Base-by-base conservation (phyloP, 1,140 invertebrate genomes). In the Drosophila funebris region DNA sequence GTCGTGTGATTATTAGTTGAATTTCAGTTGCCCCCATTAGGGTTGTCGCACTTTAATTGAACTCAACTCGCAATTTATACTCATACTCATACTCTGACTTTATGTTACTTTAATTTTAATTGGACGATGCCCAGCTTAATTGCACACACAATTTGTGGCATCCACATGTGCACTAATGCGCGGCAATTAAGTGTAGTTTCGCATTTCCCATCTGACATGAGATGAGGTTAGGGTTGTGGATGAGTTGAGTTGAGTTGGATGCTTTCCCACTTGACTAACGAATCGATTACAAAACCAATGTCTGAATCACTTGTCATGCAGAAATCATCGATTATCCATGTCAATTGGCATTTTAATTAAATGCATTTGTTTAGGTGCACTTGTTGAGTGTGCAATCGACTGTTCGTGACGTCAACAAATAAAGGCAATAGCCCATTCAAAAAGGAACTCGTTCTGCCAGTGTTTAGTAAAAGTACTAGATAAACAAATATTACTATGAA, bases 281-380 rank as follows among this genome's bases (percentile, higher is more conserved):
- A 57, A 58, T 58, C 43, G 41, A 57, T 46, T 66, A 9, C 29
- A 44, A 44, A 20, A 44, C 1, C 8, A 16, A 16, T 41, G 14
- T 41, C 8, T 61, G 16, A 44, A n/a, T 31, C 37, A 56, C 52
- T 13, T 63, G 36, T 14, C 31, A 66, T 33, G 16, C 39, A 36
- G 66, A 50, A 53, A 27, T 60, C 72, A 75, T 68, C 41, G 66
- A 78, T 84, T 84, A 83, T 8, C 27, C 44, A 9, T 33, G 11
- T 37, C 22, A 66, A 73, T 31, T 60, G 52, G 36, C 22, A 69
- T 56, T 81, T 87, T 61, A 78, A 85, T 87, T 78, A 75, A 61
- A 50, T 16, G 27, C 37, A 46, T 71, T 64, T 60, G 33, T 63
- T 53, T 27, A n/a, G n/a, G 22, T 64, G 36, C 74, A 39, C 52